Evolutionary conservation across 1,140 invertebrate genomes (phyloP), one percentile per base, ranked within the genome.

Genomic region (Adoxophyes honmai): DNA sequence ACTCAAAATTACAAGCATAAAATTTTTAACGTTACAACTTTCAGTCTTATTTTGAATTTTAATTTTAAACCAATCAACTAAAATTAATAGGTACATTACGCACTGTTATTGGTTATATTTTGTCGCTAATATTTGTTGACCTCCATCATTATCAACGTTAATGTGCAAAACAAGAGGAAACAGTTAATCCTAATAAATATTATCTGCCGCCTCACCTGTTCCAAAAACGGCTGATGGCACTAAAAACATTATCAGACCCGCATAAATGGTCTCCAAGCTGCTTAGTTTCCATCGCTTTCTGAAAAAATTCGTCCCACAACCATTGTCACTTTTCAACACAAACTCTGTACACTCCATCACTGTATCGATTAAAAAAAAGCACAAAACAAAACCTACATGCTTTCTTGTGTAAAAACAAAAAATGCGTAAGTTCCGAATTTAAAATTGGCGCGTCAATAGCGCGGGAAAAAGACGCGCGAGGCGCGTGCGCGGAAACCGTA

Each of bases 151-250:
- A n/a, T n/a, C n/a, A n/a, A n/a, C n/a, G n/a, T n/a, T n/a, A n/a
- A n/a, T n/a, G n/a, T n/a, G n/a, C n/a, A n/a, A n/a, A n/a, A n/a
- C n/a, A n/a, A n/a, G n/a, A n/a, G n/a, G n/a, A n/a, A n/a, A n/a
- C n/a, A n/a, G n/a, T n/a, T n/a, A n/a, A n/a, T n/a, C n/a, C n/a
- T n/a, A n/a, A n/a, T n/a, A n/a, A n/a, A n/a, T n/a, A n/a, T n/a
- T n/a, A n/a, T n/a, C n/a, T n/a, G n/a, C n/a, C n/a, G 16, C 51
- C 70, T 68, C 53, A 81, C 81, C 73, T 74, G 69, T 37, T 54
- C 70, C 58, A 70, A 76, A 70, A 11, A 79, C 60, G 5, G 77
- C 69, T 36, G 62, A 76, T 71, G 78, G 77, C 69, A 83, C 75
- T 62, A 73, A 68, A 64, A 68, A 70, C 58, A 79, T 37, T 64